These are phyloP conservation scores for Copidosoma aretas DNA, from an alignment of 2,888 invertebrate genomes.

Conservation along the genomic window DNA sequence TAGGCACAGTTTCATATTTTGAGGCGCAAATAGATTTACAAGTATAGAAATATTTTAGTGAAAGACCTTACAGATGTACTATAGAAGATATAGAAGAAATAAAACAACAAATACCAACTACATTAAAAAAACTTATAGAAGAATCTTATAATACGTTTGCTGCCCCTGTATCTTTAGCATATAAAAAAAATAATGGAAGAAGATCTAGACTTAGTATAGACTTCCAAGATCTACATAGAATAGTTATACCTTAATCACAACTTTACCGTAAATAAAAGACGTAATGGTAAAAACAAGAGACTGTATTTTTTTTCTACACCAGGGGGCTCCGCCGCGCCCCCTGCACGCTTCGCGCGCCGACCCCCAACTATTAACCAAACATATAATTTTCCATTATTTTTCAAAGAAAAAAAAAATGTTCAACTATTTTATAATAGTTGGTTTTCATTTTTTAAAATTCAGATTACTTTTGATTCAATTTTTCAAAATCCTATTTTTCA, in stretches of 20 bases:
- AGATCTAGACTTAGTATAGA: neutral
- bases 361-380: too few species aligned
- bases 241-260: neutral
- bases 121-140: neutral
- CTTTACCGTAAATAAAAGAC: neutral
- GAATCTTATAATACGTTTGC: neutral
- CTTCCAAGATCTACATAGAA: neutral
- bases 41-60: neutral
- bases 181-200: neutral
- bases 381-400: too few species aligned
- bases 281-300: too few species aligned
- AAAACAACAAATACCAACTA: neutral
- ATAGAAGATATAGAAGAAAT: neutral
- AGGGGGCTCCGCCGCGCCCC: too few species aligned
- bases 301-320: too few species aligned
- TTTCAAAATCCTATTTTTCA: too few species aligned
- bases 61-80: neutral
- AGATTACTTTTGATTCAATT: too few species aligned
- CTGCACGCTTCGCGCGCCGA: too few species aligned
- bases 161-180: neutral
- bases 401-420: too few species aligned
- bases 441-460: too few species aligned
- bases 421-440: too few species aligned
- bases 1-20: neutral
- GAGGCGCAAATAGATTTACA: neutral